These are phyloP conservation scores for Agonopterix alstromeriana DNA, from an alignment of 2,888 invertebrate species.

Conservation along the genomic window DNA sequence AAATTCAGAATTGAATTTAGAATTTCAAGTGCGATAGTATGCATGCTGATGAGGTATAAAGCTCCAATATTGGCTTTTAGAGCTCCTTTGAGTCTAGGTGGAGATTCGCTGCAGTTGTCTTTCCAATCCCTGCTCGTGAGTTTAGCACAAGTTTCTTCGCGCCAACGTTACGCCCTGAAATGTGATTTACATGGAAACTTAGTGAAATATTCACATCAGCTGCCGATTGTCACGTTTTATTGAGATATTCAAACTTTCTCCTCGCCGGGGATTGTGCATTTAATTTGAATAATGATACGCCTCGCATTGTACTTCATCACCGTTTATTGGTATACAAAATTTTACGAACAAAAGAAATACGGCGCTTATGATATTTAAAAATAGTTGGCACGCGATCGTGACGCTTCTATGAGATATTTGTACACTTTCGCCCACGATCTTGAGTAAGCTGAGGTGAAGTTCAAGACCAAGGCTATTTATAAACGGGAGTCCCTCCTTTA, in stretches of 20 bases:
- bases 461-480: constrained; percentile 68
- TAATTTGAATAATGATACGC: constrained; percentile 62
- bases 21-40: constrained; percentile 41
- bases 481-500: constrained; percentile 64
- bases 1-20: constrained; percentile 48
- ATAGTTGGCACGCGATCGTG: constrained; percentile 24
- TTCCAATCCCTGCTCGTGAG: constrained; percentile 43
- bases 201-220: constrained; percentile 68
- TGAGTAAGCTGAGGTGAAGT: constrained; percentile 61
- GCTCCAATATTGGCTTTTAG: constrained; percentile 49
- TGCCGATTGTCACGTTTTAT: constrained; percentile 68
- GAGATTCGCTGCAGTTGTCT: constrained; percentile 47
- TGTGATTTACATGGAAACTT: constrained; percentile 65
- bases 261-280: constrained; percentile 50
- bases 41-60: constrained; percentile 55
- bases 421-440: constrained; percentile 58
- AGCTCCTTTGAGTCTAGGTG: constrained; percentile 39
- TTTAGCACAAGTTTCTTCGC: constrained; percentile 40
- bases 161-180: constrained; percentile 34
- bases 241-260: constrained; percentile 67
- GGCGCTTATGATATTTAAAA: constrained; percentile 3
- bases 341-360: constrained; percentile 10
- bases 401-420: constrained; percentile 40
- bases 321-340: constrained; percentile 32
- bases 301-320: constrained; percentile 44